A percentile compares a stretch with the other conserved stretches of the same genome.
Conservation (phyloP, 2,113 vertebrate genomes). For the Ramphastos sulfuratus region DNA sequence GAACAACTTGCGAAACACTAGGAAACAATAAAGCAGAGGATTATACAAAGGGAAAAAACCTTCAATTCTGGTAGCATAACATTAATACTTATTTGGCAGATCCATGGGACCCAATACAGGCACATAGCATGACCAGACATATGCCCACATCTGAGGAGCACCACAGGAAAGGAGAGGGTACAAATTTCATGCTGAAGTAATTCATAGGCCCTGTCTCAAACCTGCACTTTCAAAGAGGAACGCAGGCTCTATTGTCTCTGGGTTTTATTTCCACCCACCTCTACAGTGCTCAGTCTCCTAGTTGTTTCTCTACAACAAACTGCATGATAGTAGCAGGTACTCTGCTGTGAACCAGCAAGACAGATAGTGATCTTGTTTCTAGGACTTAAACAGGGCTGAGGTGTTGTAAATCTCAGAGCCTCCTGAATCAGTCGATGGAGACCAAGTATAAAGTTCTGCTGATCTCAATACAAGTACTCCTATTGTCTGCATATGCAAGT, state of each 20-base stretch:
- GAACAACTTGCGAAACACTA: neutral
- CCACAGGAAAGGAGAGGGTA: neutral
- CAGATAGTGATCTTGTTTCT: neutral
- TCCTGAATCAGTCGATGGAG: neutral
- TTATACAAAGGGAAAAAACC: neutral
- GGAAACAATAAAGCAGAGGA: neutral
- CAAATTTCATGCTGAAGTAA: neutral
- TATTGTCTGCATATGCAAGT: neutral
- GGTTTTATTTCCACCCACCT: neutral
- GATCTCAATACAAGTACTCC: neutral
- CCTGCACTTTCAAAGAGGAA: neutral
- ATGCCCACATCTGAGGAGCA: neutral
- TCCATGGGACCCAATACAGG: neutral
- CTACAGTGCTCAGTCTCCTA: neutral
- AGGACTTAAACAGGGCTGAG: neutral
- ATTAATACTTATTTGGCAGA: neutral
- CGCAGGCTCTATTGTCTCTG: neutral
- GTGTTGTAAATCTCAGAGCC: neutral
- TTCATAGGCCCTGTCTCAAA: neutral
- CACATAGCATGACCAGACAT: neutral
- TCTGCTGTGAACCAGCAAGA: neutral
- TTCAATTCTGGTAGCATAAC: neutral
- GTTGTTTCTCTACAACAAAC: neutral
- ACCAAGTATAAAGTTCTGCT: neutral
- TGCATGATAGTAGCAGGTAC: rapidly evolving